Base-by-base conservation (phyloP, 2,888 invertebrate genomes). In the Limulus polyphemus region DNA sequence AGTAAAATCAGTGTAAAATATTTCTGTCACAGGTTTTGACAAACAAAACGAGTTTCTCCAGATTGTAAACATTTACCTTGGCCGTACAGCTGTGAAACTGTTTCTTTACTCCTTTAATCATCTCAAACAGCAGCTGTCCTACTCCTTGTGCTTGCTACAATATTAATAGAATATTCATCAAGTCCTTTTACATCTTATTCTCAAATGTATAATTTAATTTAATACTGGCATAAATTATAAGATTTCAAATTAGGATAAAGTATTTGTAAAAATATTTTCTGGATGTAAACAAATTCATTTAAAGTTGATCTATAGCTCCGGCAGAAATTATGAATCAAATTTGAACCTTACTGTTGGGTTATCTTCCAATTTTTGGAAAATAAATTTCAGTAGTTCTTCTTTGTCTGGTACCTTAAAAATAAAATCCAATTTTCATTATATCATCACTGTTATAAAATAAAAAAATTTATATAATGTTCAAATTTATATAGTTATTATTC, bases 61-160 rank as follows among this genome's bases (percentile, higher is more conserved):
- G 7, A 3, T 32, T 32, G 32, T 5, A 32, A 32, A 32, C 7
- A 77, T 80, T 79, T 70, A 90, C 83, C 61, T 81, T 80, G 59
- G 84, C 84, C 1, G 88, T 83, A 71, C 86, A 86, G 67, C 87
- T 91, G 74, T 97, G 93, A 73, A 95, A 88, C 71, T 89, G 86
- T 1, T 86, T 85, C 63, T 83, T 80, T 0, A 90, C 84, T 48
- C 94, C 94, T 73, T 85, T 84, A 55, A 93, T 76, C 61, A 91
- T 87, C 79, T 95, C 91, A 78, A 90, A 95, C 62, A 97, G 79
- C 32, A 97, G 79, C 70, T 86, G 84, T 0, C 92, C 91, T 75
- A 90, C 87, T 9, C 95, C 95, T 59, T 81, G 76, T 14, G 85
- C 78, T 65, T 86, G 85, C 86, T 87, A 76, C 65, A 80, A 81